phyloP scores from a whole-genome alignment of 2,888 invertebrate species.

The Athalia circularis region DNA sequence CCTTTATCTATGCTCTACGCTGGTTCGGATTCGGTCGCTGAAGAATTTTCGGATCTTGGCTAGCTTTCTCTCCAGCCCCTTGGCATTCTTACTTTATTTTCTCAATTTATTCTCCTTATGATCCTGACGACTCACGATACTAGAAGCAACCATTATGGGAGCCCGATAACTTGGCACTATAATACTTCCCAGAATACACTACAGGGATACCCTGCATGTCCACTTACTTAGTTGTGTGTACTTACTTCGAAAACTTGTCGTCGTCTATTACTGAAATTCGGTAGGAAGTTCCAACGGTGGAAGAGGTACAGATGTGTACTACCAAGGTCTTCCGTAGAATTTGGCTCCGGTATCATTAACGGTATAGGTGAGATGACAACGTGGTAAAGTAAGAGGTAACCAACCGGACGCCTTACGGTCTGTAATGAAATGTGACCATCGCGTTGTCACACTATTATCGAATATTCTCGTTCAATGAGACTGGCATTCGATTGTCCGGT shows the following conservation, averaged over 20 bases:
- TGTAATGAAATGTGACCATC: not conserved
- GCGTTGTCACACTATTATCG: not conserved
- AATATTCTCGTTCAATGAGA: not conserved
- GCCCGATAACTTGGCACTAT: conserved; percentile 29
- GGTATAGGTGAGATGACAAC: not conserved
- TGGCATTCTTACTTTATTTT: not conserved
- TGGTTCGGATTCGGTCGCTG: no score
- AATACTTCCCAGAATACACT: not conserved
- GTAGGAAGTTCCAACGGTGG: conserved; percentile 9
- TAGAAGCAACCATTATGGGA: not conserved
- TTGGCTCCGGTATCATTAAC: conserved; percentile 19
- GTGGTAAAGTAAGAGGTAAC: conserved; percentile 10
- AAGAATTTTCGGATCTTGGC: no score
- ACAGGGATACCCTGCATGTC: conserved; percentile 4
- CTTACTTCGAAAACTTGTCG: conserved; percentile 40
- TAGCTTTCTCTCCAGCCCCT: no score
- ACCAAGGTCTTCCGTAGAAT: not conserved
- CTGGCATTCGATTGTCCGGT: not conserved
- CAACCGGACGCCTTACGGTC: not conserved
- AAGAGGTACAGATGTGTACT: conserved; percentile 23
- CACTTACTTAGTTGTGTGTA: conserved; percentile 17
- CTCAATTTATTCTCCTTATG: conserved; percentile 8
- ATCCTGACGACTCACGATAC: not conserved
- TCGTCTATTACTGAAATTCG: conserved; percentile 34
- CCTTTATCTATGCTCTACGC: no score